Base-by-base conservation (phyloP, 35 echinoderm and acorn worm genomes). In the Hemicentrotus pulcherrimus region DNA sequence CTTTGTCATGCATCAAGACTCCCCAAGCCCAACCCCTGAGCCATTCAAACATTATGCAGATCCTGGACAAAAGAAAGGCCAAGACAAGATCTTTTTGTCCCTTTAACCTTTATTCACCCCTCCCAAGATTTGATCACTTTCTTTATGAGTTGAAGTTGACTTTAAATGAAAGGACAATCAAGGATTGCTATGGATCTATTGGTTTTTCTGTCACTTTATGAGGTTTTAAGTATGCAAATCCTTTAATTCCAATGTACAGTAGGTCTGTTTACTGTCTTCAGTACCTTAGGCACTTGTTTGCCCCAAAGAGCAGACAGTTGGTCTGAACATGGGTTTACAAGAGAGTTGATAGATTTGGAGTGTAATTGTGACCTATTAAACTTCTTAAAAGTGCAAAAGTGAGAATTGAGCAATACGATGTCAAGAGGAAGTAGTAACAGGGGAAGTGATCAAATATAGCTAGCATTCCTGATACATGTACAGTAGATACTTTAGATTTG, bases 1-100 rank as follows among this genome's bases (percentile, higher is more conserved):
- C 22, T 78, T 78, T 78, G 65, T 78, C 65, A 78, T n/a, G 5
- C 65, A 28, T 28, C 19, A 18, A n/a, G 22, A 28, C 65, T 78
- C 65, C 65, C 28, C 28, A 78, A 78, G 65, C 65, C 65, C 24
- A 78, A 22, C 65, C 65, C 8, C n/a, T 78, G 65, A 78, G 65
- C 65, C 65, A 78, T 78, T 78, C 19, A 78, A n/a, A 78, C n/a
- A 28, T n/a, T 78, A 78, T 78, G 65, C 65, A 78, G 65, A 22
- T 78, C 65, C 65, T 78, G 65, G 19, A 78, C 65, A 78, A 78
- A 7, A 78, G 65, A 78, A 41, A 22, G 65, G 65, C 65, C 65
- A n/a, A 78, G 65, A 78, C 65, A 78, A 78, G 65, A 78, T 78
- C 65, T 78, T 78, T 78, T 78, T 78, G 65, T 78, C 65, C 65